Base-by-base conservation (phyloP, 2,888 invertebrate species). In the Emmelina monodactyla region DNA sequence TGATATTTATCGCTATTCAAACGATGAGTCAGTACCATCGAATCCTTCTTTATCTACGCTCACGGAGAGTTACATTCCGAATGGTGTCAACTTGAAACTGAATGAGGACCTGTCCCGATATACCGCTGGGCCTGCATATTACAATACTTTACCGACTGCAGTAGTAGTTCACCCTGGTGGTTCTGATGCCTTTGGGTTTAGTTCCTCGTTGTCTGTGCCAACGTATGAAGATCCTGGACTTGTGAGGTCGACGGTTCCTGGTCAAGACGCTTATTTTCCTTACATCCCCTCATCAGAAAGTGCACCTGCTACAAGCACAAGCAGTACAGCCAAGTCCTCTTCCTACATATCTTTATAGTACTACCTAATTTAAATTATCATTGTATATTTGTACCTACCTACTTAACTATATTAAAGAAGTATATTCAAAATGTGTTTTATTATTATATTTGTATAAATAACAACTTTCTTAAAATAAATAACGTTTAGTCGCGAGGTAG, bases 21-120 rank as follows among this genome's bases (percentile, higher is more conserved):
- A 51, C 56, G 76, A 79, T 73, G 79, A 79, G 46, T 72, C 75
- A 76, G 45, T 75, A 53, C 60, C 65, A 40, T 55, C 59, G 42
- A 72, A 65, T 66, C 55, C 70, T 45, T 59, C 53, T 45, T 45
- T 76, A 47, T 51, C 69, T 34, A 45, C 69, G 40, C 37, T 76
- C 37, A 41, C 62, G 42, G 79, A 79, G 52, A 72, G 55, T 43
- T 78, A 78, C 47, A 64, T 79, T 11, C 76, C 79, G 3, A 78
- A 78, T 41, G 73, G 76, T 42, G 56, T 64, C 16, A 66, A 60
- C 55, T 59, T 73, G 32, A 78, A 76, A 45, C 50, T 72, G 16
- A 65, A 53, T 36, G 78, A 79, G 31, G 78, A 78, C 40, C 56
- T 73, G 42, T 44, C 60, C 13, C 56, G 75, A 16, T 76, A 64